These are phyloP conservation scores for Podarcis lilfordi DNA, from an alignment of 2,797 vertebrate species.

Conservation along the genomic window DNA sequence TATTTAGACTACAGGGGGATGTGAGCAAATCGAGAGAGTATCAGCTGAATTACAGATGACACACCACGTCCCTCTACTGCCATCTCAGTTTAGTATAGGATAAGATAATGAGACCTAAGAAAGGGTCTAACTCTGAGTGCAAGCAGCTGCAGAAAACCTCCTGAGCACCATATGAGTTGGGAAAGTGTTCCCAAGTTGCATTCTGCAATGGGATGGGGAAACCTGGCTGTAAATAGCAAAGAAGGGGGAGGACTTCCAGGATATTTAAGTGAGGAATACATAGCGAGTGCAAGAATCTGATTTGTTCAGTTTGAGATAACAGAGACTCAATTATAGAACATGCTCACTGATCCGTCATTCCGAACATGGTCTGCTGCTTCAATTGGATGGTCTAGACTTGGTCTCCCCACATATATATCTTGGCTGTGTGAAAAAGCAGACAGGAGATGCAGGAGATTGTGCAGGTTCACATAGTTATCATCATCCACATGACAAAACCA, in stretches of 20 bases:
- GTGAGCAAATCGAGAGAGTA: not conserved
- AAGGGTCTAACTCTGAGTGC: not conserved
- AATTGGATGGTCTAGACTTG: constrained; percentile 95
- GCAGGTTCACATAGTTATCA: constrained; percentile 95
- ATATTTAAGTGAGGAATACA: not conserved
- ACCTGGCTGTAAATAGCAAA: not conserved
- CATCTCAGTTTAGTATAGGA: not conserved
- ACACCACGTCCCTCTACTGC: not conserved
- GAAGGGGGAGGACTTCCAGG: not conserved
- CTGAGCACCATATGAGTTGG: too few species aligned
- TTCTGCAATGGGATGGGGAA: not conserved
- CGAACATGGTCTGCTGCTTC: constrained; percentile 91
- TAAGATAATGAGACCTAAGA: not conserved
- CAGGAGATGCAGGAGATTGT: constrained; percentile 84
- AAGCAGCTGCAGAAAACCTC: not conserved
- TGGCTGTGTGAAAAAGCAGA: constrained; percentile 92
- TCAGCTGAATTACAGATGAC: not conserved
- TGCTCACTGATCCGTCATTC: constrained; percentile 89
- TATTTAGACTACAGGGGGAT: not conserved
- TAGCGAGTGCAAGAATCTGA: not conserved
- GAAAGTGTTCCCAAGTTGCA: not conserved
- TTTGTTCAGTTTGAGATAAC: not conserved
- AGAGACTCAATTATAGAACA: not conserved
- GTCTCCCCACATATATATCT: constrained; percentile 93
- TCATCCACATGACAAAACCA: constrained; percentile 99